Evolutionary conservation across 2,113 vertebrate species (phyloP).

Genomic region (Gymnobelideus leadbeateri): DNA sequence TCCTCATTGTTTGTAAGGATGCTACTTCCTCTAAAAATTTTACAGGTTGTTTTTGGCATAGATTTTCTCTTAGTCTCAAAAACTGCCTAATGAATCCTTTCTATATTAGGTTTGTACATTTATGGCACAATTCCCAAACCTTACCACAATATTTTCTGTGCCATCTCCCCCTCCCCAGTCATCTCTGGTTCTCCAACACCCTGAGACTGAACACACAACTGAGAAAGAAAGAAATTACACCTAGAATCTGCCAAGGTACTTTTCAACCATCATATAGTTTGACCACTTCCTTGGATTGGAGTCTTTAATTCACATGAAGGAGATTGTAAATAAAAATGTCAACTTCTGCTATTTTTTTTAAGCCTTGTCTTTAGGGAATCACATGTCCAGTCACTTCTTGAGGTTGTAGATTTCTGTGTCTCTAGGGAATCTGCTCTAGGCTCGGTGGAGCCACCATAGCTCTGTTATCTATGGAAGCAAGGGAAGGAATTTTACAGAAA

Average conservation of each 20-base stretch:
- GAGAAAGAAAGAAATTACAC: constrained; percentile 13
- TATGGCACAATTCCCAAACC: constrained; percentile 58
- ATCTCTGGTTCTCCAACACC: constrained; percentile 52
- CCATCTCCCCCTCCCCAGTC: not conserved
- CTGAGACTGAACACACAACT: not conserved
- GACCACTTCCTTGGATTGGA: constrained; percentile 42
- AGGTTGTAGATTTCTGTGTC: constrained; percentile 59
- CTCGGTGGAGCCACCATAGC: constrained; percentile 53
- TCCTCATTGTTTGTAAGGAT: constrained; percentile 81
- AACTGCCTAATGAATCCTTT: constrained; percentile 71
- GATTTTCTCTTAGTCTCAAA: constrained; percentile 74
- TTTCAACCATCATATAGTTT: constrained; percentile 49
- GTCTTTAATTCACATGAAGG: constrained; percentile 19
- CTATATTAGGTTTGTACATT: constrained; percentile 68
- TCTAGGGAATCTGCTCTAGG: constrained; percentile 59
- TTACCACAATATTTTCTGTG: constrained; percentile 51
- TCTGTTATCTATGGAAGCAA: constrained; percentile 66
- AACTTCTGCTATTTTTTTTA: constrained; percentile 31
- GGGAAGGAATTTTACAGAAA: constrained; percentile 79
- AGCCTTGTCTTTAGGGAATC: constrained; percentile 60
- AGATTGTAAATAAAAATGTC: not conserved
- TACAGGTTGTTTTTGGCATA: constrained; percentile 72
- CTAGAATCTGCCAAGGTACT: constrained; percentile 10
- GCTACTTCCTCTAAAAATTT: constrained; percentile 76
- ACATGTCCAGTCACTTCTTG: constrained; percentile 66